These are phyloP conservation scores for Puma concolor DNA, from an alignment of 2,113 vertebrate species.

Conservation along the genomic window DNA sequence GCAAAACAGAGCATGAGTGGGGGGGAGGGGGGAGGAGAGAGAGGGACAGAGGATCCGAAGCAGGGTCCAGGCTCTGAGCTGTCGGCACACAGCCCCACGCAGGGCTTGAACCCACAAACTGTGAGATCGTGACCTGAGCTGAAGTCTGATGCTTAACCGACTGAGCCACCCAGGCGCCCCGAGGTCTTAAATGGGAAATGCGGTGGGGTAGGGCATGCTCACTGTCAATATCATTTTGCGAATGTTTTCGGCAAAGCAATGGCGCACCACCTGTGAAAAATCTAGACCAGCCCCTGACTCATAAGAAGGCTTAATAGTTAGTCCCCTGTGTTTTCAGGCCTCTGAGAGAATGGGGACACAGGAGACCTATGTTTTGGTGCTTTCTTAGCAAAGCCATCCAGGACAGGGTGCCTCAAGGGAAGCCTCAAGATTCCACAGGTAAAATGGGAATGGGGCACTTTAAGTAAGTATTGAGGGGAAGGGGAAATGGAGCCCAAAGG, in stretches of 20 bases:
- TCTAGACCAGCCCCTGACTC: background rate
- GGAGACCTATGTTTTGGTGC: background rate
- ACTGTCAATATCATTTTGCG: rapidly evolving
- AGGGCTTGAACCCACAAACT: too few relatives aligned
- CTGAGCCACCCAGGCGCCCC: too few relatives aligned
- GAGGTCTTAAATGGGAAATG: background rate
- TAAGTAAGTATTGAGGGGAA: background rate
- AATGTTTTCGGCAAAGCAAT: background rate
- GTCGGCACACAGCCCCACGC: too few relatives aligned
- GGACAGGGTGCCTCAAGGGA: background rate
- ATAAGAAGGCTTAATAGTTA: background rate
- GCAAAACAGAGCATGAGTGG: too few relatives aligned
- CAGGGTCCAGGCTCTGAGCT: too few relatives aligned
- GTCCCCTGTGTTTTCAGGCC: background rate
- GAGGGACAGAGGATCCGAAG: too few relatives aligned
- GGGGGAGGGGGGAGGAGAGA: too few relatives aligned
- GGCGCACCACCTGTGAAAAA: background rate
- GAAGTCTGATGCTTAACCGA: too few relatives aligned
- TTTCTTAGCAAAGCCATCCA: background rate
- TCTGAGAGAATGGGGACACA: background rate
- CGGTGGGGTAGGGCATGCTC: rapidly evolving
- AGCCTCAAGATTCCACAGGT: background rate
- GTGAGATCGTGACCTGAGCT: too few relatives aligned
- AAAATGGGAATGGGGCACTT: background rate
- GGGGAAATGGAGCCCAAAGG: background rate